Evolutionary conservation across 2,888 invertebrate species (phyloP), one percentile per base, ranked within the genome.

Genomic region (Abrostola triplasia): DNA sequence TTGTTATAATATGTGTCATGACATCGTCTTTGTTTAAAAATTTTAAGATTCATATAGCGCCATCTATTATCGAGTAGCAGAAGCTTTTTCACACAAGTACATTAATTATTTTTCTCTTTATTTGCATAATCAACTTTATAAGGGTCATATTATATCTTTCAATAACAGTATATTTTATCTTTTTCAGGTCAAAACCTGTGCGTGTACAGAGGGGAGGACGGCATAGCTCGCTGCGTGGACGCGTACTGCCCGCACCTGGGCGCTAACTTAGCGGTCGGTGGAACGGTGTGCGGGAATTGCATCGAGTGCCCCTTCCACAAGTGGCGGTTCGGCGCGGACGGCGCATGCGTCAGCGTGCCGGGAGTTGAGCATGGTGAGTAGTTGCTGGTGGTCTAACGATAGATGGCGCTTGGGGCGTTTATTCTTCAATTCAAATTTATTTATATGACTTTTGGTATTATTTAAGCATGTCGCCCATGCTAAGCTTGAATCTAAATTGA

Each of bases 231-330:
- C 59, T 96, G 97, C 0, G 92, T 98, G 40, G 97, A 98, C 87
- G 98, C 98, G 0, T 98, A 98, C 85, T 98, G 98, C 80, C 98
- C 98, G 0, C 98, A 98, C 85, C 92, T 98, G 76, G 98, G 98
- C 0, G 98, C 98, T 0, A 98, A 98, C 86, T 91, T 98, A 82
- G 98, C 96, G 0, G 95, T 97, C 0, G 98, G 98, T 0, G 98
- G 98, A 0, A 95, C 95, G 0, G 97, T 98, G 0, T 89, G 94
- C 41, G 97, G 97, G 0, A 96, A 97, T 81, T 97, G 97, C 79
- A 95, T 98, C 8, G 96, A 97, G 81, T 98, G 98, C 80, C 98
- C 98, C 0, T 98, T 98, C 90, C 98, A 98, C 82, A 96, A 96
- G 59, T 98, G 98, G 98, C 91, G 95, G 58, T 98, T 98, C 84